phyloP scores from a whole-genome alignment of 2,888 invertebrate species.

The Esperia sulphurella region DNA sequence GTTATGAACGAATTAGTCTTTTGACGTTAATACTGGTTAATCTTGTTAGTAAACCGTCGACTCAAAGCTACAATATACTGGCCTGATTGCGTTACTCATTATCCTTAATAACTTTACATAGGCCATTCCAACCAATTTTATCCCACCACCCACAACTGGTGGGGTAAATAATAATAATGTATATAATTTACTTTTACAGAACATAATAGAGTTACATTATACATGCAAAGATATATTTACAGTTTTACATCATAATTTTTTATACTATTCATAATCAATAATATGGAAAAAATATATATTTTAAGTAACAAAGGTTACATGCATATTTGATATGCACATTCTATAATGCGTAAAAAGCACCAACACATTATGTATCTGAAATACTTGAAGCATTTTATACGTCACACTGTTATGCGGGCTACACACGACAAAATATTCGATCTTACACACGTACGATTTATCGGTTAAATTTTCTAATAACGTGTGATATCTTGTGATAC shows the following conservation, averaged over 20 bases:
- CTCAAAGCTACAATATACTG: constrained; percentile 42
- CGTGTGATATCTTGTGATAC: no score
- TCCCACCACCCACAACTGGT: constrained; percentile 31
- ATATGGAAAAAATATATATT: constrained; percentile 42
- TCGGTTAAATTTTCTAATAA: no score
- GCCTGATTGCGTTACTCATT: constrained; percentile 20
- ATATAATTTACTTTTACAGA: constrained; percentile 36
- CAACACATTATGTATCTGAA: constrained; percentile 41
- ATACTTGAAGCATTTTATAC: constrained; percentile 35
- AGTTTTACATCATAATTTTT: constrained; percentile 40
- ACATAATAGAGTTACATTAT: constrained; percentile 38
- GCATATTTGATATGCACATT: constrained; percentile 55
- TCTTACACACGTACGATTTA: no score
- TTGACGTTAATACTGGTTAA: constrained; percentile 48
- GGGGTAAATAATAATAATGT: constrained; percentile 25
- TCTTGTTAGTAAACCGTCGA: constrained; percentile 32
- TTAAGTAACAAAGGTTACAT: constrained; percentile 47
- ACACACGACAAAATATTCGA: no score
- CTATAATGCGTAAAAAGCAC: constrained; percentile 38
- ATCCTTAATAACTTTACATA: constrained; percentile 25
- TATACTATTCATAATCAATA: constrained; percentile 23
- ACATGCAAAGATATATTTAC: constrained; percentile 57
- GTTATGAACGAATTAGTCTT: constrained; percentile 14
- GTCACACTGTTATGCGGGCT: constrained; percentile 8
- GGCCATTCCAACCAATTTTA: constrained; percentile 34